Evolutionary conservation across 2,113 vertebrate genomes (phyloP).

Genomic region (Struthidea cinerea): DNA sequence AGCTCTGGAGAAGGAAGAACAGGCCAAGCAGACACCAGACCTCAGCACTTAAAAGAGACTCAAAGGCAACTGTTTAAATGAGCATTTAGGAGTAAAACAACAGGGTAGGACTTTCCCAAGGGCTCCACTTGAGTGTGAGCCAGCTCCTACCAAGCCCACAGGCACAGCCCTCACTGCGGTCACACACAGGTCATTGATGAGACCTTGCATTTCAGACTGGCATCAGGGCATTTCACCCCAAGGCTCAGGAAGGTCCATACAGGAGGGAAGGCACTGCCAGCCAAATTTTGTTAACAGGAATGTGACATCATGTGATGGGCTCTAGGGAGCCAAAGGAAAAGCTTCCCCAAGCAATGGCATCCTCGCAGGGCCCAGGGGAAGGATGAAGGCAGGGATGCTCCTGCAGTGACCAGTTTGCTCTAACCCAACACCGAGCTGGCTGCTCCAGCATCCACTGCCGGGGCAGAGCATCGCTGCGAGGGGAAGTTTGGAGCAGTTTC

Average conservation of each 20-base stretch:
- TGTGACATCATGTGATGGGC: accelerated
- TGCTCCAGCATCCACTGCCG: not conserved
- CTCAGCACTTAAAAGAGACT: not conserved
- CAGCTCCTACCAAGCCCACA: accelerated
- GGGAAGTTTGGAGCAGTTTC: not conserved
- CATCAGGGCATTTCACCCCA: not conserved
- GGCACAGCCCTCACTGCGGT: not conserved
- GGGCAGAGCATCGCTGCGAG: not conserved
- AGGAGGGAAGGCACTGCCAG: not conserved
- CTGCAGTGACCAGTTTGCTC: accelerated
- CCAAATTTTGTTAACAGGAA: not conserved
- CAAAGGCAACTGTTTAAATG: not conserved
- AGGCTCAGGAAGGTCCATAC: not conserved
- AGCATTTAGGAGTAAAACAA: not conserved
- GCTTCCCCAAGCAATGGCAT: not conserved
- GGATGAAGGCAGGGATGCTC: not conserved
- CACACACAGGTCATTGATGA: not conserved
- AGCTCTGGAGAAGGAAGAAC: not conserved
- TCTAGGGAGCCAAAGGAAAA: not conserved
- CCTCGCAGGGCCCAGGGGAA: accelerated
- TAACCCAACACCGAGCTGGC: not conserved
- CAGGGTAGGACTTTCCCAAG: not conserved
- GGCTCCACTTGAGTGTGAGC: not conserved
- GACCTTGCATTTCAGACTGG: not conserved
- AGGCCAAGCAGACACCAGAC: not conserved